Evolutionary conservation across 2,113 vertebrate genomes (phyloP), one percentile per base, ranked within the genome.

Genomic region (Paraplagusia blochii): DNA sequence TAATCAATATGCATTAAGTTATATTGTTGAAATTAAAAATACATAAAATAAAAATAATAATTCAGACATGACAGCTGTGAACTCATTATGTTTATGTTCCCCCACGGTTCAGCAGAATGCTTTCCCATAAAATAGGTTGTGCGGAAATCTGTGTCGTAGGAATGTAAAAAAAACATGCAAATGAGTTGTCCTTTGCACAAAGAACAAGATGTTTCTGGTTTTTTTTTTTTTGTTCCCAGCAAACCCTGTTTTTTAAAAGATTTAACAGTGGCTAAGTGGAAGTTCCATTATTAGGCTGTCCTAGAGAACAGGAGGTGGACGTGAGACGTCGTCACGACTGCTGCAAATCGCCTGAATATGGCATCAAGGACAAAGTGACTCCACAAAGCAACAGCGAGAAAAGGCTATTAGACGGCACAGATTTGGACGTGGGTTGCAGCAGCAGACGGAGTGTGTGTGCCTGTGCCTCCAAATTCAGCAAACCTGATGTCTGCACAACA

Each of bases 401-500:
- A 67, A 80, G 9, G 36, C 58, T 33, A 42, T 65, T 38, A 53
- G 56, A 73, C 2, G 16, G 52, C 60, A 62, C 22, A 58, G 58
- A 39, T 58, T 49, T 61, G 55, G 66, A 83, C 76, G 72, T 19
- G 54, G 77, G 53, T 74, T 82, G 68, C 80, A 83, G 82, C 81
- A 76, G 70, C 74, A 72, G 68, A 58, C 44, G 48, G 19, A 39
- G 29, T 46, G 39, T 61, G 59, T 51, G 9, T 48, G 33, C 38
- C 39, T 52, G 17, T 43, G 15, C 55, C 50, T 72, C 47, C 33
- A 40, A 19, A 65, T 63, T 45, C 36, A 58, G 13, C 13, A 65
- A 9, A 40, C 43, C 50, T 42, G 53, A 4, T 51, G 54, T 63
- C 35, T 69, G 51, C 48, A 22, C 76, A 73, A 79, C 52, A 73